Conservation (phyloP, 2,797 vertebrate genomes). For the Phrynocephalus guinanensis region DNA sequence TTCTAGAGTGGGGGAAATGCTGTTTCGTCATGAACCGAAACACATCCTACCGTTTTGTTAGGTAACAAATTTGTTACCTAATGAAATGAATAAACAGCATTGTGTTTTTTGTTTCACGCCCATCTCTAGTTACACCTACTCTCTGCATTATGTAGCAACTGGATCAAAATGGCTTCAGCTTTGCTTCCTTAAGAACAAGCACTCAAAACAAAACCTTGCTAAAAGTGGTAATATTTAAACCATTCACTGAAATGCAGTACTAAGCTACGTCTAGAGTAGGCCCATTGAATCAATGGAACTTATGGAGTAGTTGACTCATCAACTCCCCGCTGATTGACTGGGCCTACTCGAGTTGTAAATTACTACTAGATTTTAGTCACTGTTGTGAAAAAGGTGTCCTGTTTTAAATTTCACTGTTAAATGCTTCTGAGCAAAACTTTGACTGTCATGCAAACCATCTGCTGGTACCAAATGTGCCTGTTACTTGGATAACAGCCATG, state of each 20-base stretch:
- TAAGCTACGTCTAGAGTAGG: too few species aligned
- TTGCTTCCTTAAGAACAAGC: not conserved
- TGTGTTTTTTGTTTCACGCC: too few species aligned
- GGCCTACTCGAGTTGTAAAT: too few species aligned
- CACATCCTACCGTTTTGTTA: too few species aligned
- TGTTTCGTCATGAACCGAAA: too few species aligned
- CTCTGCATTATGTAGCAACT: not conserved
- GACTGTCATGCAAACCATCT: not conserved
- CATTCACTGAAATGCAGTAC: not conserved
- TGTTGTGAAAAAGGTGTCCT: not conserved
- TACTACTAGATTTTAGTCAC: not conserved
- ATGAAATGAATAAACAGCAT: too few species aligned
- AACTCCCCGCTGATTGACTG: too few species aligned
- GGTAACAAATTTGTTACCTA: too few species aligned
- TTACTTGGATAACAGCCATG: not conserved
- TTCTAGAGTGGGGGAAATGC: too few species aligned
- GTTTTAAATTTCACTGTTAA: slow-evolving; percentile 9
- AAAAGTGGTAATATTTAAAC: slow-evolving; percentile 12
- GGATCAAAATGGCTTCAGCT: not conserved
- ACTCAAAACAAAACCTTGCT: not conserved
- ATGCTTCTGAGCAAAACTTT: not conserved
- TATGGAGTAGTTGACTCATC: too few species aligned
- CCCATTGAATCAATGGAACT: too few species aligned
- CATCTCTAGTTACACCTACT: not conserved
- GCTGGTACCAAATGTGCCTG: not conserved